Evolutionary conservation across 2,888 invertebrate genomes (phyloP).

Genomic region (Ceramica pisi): DNA sequence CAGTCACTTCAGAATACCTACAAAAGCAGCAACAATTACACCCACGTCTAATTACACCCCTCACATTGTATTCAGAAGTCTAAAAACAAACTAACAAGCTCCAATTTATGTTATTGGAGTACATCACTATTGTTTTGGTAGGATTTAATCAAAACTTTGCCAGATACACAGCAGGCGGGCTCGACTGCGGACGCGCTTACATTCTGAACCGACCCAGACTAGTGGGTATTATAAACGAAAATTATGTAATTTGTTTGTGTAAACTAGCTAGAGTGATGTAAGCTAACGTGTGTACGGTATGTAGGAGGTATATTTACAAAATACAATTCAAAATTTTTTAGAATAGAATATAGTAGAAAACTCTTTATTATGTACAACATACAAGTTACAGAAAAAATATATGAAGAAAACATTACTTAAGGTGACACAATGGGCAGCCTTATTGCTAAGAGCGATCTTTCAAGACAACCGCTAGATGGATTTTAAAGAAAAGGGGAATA

Average conservation of each 20-base stretch:
- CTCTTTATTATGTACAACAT: too few species aligned
- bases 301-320: not conserved
- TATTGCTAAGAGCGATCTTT: too few species aligned
- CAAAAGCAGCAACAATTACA: constrained; percentile 3
- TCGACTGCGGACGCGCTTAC: constrained; percentile 27
- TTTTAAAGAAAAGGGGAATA: too few species aligned
- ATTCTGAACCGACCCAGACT: constrained; percentile 48
- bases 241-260: constrained; percentile 46
- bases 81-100: constrained; percentile 53
- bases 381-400: too few species aligned
- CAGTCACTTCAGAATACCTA: not conserved
- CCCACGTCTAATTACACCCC: constrained; percentile 7
- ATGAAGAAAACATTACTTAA: too few species aligned
- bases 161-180: constrained; percentile 48
- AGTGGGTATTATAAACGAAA: constrained; percentile 49
- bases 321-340: too few species aligned
- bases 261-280: constrained; percentile 14
- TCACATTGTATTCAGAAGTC: constrained; percentile 13
- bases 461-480: too few species aligned
- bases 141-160: constrained; percentile 64
- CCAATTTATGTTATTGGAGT: constrained; percentile 50
- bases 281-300: not conserved
- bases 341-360: too few species aligned
- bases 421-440: too few species aligned
- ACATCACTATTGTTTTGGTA: constrained; percentile 54